These are phyloP conservation scores for Didymodactylos carnosus DNA, from an alignment of 2,888 invertebrate species.

Conservation along the genomic window DNA sequence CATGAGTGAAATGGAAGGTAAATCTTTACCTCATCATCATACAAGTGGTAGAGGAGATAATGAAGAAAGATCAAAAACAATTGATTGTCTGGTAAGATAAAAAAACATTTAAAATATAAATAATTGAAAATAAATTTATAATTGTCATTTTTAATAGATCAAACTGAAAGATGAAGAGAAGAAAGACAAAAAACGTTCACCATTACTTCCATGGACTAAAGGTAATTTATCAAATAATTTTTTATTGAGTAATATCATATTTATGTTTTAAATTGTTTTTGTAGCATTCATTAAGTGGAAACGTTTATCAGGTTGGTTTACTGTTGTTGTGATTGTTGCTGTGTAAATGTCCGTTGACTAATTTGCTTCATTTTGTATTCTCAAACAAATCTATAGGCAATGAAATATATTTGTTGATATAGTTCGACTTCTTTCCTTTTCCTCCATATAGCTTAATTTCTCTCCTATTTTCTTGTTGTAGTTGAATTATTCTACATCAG, in stretches of 20 bases:
- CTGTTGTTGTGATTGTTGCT: too few relatives aligned
- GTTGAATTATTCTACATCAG: too few relatives aligned
- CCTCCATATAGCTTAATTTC: too few relatives aligned
- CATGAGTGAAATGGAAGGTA: constrained; percentile 42
- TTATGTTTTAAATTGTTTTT: neutral
- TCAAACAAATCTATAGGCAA: too few relatives aligned
- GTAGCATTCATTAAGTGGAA: constrained; percentile 4
- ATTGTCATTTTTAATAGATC: neutral
- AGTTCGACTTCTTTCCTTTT: too few relatives aligned
- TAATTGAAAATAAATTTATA: too few relatives aligned
- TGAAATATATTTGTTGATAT: too few relatives aligned
- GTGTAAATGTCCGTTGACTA: neutral
- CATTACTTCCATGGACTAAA: constrained; percentile 62
- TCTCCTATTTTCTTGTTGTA: too few relatives aligned
- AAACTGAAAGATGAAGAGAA: neutral
- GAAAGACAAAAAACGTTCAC: constrained; percentile 67
- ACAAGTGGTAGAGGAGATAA: neutral
- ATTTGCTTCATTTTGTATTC: neutral
- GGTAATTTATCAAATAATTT: constrained; percentile 16
- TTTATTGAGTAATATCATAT: neutral
- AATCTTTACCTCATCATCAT: constrained; percentile 41
- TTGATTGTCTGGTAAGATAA: neutral
- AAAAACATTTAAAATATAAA: neutral
- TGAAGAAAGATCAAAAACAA: neutral
- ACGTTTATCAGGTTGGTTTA: neutral